phyloP scores from a whole-genome alignment of 2,888 invertebrate species.

The Nineta flava region DNA sequence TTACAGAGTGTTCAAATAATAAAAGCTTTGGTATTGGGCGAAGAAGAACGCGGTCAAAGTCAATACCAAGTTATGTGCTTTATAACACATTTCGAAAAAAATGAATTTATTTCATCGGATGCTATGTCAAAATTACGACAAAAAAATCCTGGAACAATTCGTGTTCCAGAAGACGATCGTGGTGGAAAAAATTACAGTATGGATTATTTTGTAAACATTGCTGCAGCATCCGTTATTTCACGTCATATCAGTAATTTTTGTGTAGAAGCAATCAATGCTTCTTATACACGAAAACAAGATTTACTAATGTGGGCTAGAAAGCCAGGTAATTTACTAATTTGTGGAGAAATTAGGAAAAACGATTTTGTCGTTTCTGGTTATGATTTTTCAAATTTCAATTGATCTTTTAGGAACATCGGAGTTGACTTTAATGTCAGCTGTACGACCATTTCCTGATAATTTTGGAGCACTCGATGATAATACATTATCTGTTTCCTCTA shows the following conservation, averaged over 20 bases:
- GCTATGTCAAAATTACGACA: constrained; percentile 92
- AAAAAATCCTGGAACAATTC: constrained; percentile 40
- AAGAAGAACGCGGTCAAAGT: constrained; percentile 81
- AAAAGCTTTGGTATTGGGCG: constrained; percentile 74
- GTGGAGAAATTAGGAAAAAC: too few relatives aligned
- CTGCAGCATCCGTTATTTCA: constrained; percentile 51
- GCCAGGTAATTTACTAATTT: constrained; percentile 42
- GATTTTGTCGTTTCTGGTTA: too few relatives aligned
- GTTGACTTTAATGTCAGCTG: constrained; percentile 52
- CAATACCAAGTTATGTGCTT: constrained; percentile 86
- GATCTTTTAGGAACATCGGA: constrained; percentile 48
- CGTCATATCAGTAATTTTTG: constrained; percentile 62
- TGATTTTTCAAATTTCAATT: neutral
- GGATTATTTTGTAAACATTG: constrained; percentile 62
- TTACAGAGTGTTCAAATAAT: constrained; percentile 83
- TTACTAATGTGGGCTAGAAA: constrained; percentile 62
- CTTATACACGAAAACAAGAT: constrained; percentile 64
- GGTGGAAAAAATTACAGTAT: constrained; percentile 71
- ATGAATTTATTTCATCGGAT: constrained; percentile 90
- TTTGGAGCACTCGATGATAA: constrained; percentile 15
- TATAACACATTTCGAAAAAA: constrained; percentile 74
- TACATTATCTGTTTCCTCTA: constrained; percentile 22
- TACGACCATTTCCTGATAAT: constrained; percentile 46
- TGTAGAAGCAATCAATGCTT: constrained; percentile 55
- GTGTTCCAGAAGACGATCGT: constrained; percentile 80